Evolutionary conservation across 92 coral and sea anemone species (phyloP).

Genomic region (Zoanthus solanderi): DNA sequence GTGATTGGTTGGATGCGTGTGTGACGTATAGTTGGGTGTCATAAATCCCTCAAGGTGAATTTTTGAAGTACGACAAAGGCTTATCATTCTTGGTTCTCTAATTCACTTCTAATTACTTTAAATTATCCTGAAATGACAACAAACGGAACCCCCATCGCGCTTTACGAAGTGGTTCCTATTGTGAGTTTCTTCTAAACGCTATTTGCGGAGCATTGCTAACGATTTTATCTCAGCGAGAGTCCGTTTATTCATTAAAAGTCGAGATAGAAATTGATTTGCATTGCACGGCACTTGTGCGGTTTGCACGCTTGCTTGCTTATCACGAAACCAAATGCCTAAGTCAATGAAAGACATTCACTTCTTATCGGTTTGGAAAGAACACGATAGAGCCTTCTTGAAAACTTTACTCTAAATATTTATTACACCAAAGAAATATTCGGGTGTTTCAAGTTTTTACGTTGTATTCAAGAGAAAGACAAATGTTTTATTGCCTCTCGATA

Average conservation of each 20-base stretch:
- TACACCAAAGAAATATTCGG: neutral
- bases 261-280: neutral
- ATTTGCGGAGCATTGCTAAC: neutral
- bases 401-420: no score
- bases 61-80: no score
- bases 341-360: neutral
- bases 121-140: neutral
- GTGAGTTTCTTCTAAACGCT: neutral
- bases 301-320: neutral
- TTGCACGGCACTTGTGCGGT: neutral
- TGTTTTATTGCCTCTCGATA: no score
- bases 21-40: no score
- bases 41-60: no score
- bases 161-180: neutral
- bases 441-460: neutral
- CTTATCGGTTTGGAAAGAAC: neutral
- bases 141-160: neutral
- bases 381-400: neutral
- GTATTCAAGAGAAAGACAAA: no score
- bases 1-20: no score
- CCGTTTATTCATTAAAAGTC: neutral
- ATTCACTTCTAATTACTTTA: neutral
- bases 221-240: neutral
- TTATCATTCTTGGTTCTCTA: neutral
- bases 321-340: neutral